phyloP scores from a whole-genome alignment of 2,888 invertebrate genomes.

The Cybosia mesomella region DNA sequence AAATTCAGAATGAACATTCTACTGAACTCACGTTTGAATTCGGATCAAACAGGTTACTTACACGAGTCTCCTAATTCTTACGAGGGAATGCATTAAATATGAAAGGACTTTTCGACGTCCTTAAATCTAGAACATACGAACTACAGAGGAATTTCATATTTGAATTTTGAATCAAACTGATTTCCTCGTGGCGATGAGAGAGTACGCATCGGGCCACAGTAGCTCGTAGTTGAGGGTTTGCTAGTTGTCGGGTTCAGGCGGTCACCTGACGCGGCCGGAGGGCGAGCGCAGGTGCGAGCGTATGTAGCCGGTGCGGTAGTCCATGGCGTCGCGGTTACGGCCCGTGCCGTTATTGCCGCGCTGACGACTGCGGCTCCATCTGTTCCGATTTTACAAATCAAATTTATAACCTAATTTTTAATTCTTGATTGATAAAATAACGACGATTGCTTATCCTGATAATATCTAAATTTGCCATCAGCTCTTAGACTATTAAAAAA shows the following conservation, averaged over 20 bases:
- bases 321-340: constrained; percentile 89
- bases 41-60: constrained; percentile 6
- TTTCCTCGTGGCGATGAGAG: constrained; percentile 24
- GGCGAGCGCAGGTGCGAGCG: constrained; percentile 97
- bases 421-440: neutral
- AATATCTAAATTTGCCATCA: neutral
- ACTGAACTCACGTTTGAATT: constrained; percentile 1
- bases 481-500: neutral
- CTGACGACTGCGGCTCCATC: constrained; percentile 95
- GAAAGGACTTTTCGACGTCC: constrained; percentile 6
- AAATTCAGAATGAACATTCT: constrained; percentile 11
- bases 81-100: constrained; percentile 4
- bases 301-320: constrained; percentile 95
- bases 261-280: constrained; percentile 97
- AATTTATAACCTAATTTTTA: neutral
- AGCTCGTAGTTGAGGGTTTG: constrained; percentile 22
- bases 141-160: constrained; percentile 14
- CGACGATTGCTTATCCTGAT: neutral
- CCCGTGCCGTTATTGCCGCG: constrained; percentile 80
- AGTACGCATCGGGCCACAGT: constrained; percentile 23
- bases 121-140: constrained; percentile 14
- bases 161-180: constrained; percentile 23
- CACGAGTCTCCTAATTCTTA: neutral
- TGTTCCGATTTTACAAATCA: constrained; percentile 61
- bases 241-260: constrained; percentile 63